Evolutionary conservation across 2,113 vertebrate species (phyloP), one percentile per base, ranked within the genome.

Genomic region (Caranx ignobilis): DNA sequence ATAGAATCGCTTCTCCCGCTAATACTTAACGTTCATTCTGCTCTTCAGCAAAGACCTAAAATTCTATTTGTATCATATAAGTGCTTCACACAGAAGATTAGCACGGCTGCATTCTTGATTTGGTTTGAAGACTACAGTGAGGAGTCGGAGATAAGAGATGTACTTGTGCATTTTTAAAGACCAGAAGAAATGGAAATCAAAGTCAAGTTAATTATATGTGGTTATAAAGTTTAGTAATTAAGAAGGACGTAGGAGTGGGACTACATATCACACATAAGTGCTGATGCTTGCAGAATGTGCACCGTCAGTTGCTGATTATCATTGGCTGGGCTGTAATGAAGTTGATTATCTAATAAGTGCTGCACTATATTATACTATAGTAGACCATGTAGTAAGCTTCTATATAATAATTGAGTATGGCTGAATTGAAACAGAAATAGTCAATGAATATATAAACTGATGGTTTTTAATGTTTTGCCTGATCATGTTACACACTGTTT

Each of bases 1-100:
- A 71, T 31, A 50, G 59, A 75, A 75, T 70, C 1, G 26, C 31
- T 57, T 50, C 39, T 63, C 45, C 45, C 43, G 13, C 48, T 71
- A n/a, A 34, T 50, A 18, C 26, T 6, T 47, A 48, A 41, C 26
- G 45, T 77, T 66, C 18, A 34, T 68, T 72, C 37, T 67, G 50
- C 57, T 81, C 41, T 32, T 39, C 39, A 73, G 57, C 18, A 41
- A 66, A 64, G 54, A 66, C 18, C 2, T 34, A 26, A 34, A 62
- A 56, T 75, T 34, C 19, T 10, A 26, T 73, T 68, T 63, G 26
- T 16, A 63, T 31, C 59, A 55, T 19, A 63, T 31, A 59, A 50
- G 21, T 37, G n/a, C 62, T 60, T 78, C 60, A 77, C 35, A 45
- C 39, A 60, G 47, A 34, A 66, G 77, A 80, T 82, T 9, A 16